These are phyloP conservation scores for Lacerta viridis DNA, from an alignment of 2,797 vertebrate genomes.

Conservation along the genomic window DNA sequence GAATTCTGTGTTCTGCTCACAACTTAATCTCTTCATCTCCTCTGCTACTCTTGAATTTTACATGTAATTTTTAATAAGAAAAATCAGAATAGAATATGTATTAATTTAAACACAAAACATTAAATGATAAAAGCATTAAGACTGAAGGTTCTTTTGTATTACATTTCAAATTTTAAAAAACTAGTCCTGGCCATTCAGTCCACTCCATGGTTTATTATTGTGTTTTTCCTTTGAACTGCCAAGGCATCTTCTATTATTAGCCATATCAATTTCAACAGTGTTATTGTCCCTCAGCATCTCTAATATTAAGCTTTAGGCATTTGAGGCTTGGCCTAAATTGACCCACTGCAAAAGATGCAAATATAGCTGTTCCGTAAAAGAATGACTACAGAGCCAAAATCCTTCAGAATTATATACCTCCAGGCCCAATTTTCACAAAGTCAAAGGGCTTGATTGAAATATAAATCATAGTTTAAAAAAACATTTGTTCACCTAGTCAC, in stretches of 20 bases:
- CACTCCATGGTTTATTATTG: conserved; percentile 42
- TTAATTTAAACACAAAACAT: neutral
- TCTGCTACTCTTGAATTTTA: conserved; percentile 28
- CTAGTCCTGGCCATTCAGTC: conserved; percentile 57
- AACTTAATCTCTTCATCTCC: conserved; percentile 31
- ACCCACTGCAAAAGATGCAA: conserved; percentile 41
- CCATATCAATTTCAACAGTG: conserved; percentile 20
- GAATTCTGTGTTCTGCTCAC: conserved; percentile 16
- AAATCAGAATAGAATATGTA: conserved; percentile 6
- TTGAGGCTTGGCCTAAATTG: conserved; percentile 54
- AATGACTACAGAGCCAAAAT: conserved; percentile 34
- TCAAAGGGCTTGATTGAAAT: neutral
- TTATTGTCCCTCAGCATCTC: conserved; percentile 46
- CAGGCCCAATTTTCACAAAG: conserved; percentile 1
- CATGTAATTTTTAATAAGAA: conserved; percentile 37
- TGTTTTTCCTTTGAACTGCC: conserved; percentile 44
- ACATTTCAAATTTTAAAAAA: conserved; percentile 38
- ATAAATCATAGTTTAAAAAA: neutral
- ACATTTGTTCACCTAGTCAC: too few relatives aligned
- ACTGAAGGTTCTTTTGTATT: conserved; percentile 40
- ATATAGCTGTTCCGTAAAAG: conserved; percentile 41
- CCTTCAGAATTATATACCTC: conserved; percentile 43
- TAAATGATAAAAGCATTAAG: conserved; percentile 35
- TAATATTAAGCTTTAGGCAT: conserved; percentile 46
- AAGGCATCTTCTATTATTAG: conserved; percentile 41